phyloP scores from a whole-genome alignment of 1,140 invertebrate genomes.

The Calycopis cecrops region DNA sequence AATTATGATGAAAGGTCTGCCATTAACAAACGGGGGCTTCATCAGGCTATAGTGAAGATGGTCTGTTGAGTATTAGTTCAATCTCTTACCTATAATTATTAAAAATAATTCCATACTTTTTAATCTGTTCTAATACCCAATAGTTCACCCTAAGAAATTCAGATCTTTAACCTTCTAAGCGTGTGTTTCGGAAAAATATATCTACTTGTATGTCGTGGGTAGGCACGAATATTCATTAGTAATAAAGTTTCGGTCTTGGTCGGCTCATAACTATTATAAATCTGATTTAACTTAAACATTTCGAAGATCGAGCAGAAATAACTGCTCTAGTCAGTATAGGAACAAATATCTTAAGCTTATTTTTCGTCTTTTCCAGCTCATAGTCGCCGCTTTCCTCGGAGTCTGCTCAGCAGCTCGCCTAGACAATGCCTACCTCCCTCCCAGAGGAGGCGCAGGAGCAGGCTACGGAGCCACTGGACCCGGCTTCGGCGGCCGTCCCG shows the following conservation, averaged over 20 bases:
- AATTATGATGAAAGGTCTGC: background rate
- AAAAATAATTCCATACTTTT: no score
- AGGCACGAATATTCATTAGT: no score
- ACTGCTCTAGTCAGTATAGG: background rate
- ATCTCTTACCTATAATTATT: no score
- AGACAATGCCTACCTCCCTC: slow-evolving; percentile 80
- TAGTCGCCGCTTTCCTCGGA: slow-evolving; percentile 57
- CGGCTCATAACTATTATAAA: no score
- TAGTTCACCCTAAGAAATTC: no score
- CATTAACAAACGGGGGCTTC: background rate
- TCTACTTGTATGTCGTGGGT: no score
- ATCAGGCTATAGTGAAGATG: no score
- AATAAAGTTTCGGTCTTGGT: no score
- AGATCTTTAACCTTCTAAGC: no score
- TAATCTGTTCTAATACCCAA: no score
- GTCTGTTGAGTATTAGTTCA: no score
- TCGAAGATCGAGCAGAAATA: background rate
- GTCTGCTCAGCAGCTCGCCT: slow-evolving; percentile 72
- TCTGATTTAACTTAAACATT: background rate
- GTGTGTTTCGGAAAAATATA: no score
- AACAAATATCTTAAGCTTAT: background rate
- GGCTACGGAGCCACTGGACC: slow-evolving; percentile 47
- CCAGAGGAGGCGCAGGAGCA: slow-evolving; percentile 65
- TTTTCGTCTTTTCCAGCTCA: slow-evolving; percentile 41
- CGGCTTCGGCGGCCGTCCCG: slow-evolving; percentile 22